Evolutionary conservation across 1,140 invertebrate species (phyloP).

Genomic region (Doryteuthis pealeii): DNA sequence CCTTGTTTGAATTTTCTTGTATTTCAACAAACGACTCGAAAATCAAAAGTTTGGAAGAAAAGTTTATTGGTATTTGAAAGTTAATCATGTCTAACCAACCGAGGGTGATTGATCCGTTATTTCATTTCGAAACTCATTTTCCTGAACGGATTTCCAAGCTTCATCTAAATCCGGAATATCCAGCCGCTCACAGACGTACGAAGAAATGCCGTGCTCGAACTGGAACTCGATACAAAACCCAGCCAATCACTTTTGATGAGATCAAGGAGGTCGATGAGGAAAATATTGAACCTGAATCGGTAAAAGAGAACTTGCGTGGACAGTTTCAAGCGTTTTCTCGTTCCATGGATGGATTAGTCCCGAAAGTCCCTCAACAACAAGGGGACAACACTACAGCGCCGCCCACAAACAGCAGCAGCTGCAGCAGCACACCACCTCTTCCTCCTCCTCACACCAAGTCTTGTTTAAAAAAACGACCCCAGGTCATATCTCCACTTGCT

Average conservation of each 20-base stretch:
- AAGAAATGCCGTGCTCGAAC: conserved; percentile 38
- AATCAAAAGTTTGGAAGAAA: background rate
- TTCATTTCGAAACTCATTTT: conserved; percentile 72
- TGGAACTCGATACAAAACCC: conserved; percentile 67
- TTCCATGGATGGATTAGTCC: conserved; percentile 65
- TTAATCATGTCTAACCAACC: conserved; percentile 24
- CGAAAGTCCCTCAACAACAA: conserved; percentile 31
- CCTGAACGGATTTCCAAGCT: conserved; percentile 70
- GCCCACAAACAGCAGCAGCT: background rate
- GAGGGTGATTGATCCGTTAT: conserved; percentile 51
- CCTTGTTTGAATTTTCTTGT: too few species aligned
- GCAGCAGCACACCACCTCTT: background rate
- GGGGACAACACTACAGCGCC: background rate
- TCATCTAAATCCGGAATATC: conserved; percentile 51
- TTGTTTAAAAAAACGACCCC: background rate
- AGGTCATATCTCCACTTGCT: conserved; percentile 1
- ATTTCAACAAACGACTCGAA: too few species aligned
- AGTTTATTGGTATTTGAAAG: background rate
- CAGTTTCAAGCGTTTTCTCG: conserved; percentile 56
- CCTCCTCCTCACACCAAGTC: background rate
- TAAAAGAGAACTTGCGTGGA: conserved; percentile 34
- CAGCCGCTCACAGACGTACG: conserved; percentile 24
- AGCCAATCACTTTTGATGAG: conserved; percentile 76
- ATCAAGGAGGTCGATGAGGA: conserved; percentile 67
- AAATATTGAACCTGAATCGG: conserved; percentile 27